These are phyloP conservation scores for human (Homo sapiens) DNA, from an alignment of 2,113 vertebrate species.

Conservation along the genomic window DNA sequence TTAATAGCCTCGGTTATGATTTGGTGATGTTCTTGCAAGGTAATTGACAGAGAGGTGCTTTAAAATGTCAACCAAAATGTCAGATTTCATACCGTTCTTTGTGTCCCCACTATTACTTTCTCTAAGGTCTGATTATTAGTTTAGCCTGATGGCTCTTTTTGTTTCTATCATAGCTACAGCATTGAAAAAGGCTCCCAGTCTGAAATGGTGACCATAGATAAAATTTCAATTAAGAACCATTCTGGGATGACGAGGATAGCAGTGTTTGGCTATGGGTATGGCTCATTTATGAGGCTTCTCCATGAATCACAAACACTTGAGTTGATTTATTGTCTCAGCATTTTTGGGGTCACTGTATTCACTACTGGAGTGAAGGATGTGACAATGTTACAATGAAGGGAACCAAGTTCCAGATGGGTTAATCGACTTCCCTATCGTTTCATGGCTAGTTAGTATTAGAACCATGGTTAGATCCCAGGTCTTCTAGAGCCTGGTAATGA, in stretches of 20 bases:
- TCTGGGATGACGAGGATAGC: not conserved
- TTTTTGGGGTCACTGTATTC: not conserved
- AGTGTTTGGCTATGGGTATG: not conserved
- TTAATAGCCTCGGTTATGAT: slow-evolving; percentile 1
- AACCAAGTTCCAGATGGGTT: not conserved
- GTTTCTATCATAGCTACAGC: not conserved
- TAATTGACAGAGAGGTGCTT: not conserved
- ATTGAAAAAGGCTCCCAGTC: not conserved
- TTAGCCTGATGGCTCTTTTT: not conserved
- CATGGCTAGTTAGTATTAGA: not conserved
- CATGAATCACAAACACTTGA: not conserved
- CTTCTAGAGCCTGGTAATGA: not conserved
- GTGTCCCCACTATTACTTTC: not conserved
- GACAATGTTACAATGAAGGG: not conserved
- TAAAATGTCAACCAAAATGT: not conserved
- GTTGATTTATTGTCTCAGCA: not conserved
- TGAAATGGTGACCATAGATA: not conserved
- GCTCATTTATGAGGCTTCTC: not conserved
- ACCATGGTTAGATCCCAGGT: not conserved
- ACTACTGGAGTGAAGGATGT: not conserved
- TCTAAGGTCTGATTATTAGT: not conserved
- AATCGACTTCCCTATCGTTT: not conserved
- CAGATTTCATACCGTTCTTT: not conserved
- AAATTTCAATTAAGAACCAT: not conserved
- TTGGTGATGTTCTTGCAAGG: not conserved